phyloP scores from a whole-genome alignment of 2,113 vertebrate genomes.

The Pelecanoides urinatrix region DNA sequence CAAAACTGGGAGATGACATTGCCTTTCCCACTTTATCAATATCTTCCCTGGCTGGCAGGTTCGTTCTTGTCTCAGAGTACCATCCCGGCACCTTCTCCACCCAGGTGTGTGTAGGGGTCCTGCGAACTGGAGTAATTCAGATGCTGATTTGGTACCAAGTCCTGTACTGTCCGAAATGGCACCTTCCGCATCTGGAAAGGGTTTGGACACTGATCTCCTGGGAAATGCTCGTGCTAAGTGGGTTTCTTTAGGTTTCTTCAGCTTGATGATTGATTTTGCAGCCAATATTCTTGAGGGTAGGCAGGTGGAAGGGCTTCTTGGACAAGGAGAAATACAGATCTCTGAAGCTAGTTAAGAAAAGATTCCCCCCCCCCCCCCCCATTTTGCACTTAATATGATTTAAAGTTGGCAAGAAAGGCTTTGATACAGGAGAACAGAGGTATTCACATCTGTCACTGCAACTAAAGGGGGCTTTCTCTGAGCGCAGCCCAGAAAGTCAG shows the following conservation, averaged over 20 bases:
- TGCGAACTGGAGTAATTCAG: not conserved
- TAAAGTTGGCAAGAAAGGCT: not conserved
- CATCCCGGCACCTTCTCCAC: not conserved
- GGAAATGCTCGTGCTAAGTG: not conserved
- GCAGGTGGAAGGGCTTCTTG: not conserved
- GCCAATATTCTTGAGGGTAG: not conserved
- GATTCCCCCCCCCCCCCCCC: rapidly evolving
- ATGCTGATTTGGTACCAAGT: not conserved
- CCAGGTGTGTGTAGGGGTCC: not conserved
- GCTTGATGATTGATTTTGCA: not conserved
- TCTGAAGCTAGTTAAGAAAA: not conserved
- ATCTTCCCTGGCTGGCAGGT: not conserved
- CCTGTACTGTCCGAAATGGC: not conserved
- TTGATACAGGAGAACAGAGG: not conserved
- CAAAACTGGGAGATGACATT: not conserved
- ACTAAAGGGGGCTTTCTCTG: not conserved
- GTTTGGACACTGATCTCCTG: not conserved
- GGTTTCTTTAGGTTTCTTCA: not conserved
- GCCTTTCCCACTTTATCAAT: not conserved
- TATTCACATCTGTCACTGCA: not conserved
- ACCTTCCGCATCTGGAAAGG: not conserved
- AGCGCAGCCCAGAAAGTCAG: not conserved
- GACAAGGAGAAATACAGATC: not conserved
- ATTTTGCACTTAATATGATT: not conserved
- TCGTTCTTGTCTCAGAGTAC: not conserved